Conservation (phyloP, 1,140 invertebrate species). For the Magallana angulata region DNA sequence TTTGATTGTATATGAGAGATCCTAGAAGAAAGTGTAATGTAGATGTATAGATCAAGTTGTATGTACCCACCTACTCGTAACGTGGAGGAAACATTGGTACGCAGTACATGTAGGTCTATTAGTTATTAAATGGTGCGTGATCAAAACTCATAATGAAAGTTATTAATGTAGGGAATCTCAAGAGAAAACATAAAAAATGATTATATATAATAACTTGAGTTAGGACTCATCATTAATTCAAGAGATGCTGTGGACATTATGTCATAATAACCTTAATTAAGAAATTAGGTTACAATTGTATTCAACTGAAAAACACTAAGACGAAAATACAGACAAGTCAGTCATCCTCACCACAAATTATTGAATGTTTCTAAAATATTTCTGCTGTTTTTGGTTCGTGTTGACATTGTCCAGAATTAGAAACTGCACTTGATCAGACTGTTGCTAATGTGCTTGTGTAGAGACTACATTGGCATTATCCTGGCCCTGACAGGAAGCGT, state of each 20-base stretch:
- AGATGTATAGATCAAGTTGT: too few species aligned
- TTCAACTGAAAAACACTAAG: background rate
- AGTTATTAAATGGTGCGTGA: too few species aligned
- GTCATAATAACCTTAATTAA: background rate
- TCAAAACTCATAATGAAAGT: too few species aligned
- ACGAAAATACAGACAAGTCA: background rate
- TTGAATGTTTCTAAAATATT: background rate
- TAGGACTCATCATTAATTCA: too few species aligned
- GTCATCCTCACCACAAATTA: background rate
- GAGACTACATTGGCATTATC: background rate
- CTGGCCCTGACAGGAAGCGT: background rate
- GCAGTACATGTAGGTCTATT: too few species aligned
- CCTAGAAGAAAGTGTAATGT: too few species aligned
- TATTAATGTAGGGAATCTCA: too few species aligned
- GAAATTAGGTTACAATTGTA: background rate
- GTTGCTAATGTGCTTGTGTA: background rate
- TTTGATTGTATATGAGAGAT: too few species aligned
- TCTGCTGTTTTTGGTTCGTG: background rate
- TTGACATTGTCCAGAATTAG: constrained; percentile 26
- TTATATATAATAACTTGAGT: too few species aligned
- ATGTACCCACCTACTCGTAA: too few species aligned
- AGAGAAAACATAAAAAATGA: too few species aligned
- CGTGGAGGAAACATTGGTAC: too few species aligned
- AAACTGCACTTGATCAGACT: constrained; percentile 22
- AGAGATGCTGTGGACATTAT: constrained; percentile 1